Evolutionary conservation across 2,797 vertebrate species (phyloP).

Genomic region (Poeciliopsis turneri): DNA sequence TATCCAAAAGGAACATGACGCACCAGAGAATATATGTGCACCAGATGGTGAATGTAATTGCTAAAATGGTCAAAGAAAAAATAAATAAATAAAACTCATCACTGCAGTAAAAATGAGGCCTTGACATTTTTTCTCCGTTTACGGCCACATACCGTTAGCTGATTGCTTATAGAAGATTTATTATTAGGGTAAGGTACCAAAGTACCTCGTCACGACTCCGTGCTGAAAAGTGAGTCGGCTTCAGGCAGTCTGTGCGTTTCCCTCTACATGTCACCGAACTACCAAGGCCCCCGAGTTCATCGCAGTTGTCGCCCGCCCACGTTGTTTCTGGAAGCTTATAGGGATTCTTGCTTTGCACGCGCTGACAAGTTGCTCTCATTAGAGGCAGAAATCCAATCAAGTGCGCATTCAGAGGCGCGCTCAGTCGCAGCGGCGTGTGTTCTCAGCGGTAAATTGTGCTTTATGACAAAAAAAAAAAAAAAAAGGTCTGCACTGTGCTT

Average conservation of each 20-base stretch:
- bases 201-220: background rate
- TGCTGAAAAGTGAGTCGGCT: constrained; percentile 3
- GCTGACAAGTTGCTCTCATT: constrained; percentile 58
- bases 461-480: constrained; percentile 27
- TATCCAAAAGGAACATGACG: background rate
- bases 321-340: constrained; percentile 20
- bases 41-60: background rate
- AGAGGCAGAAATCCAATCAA: constrained; percentile 55
- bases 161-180: background rate
- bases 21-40: background rate
- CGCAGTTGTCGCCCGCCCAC: background rate
- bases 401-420: constrained; percentile 23
- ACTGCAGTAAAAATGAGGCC: background rate
- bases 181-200: background rate
- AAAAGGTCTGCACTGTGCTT: constrained; percentile 18
- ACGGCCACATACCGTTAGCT: background rate
- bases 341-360: constrained; percentile 28
- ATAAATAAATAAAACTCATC: background rate
- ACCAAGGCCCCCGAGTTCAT: constrained; percentile 25
- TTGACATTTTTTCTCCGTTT: constrained; percentile 1
- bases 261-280: constrained; percentile 15
- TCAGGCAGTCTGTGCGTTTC: background rate
- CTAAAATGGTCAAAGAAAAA: background rate
- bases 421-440: constrained; percentile 16
- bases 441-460: constrained; percentile 27